Conservation (phyloP, 2,888 invertebrate genomes). For the Meteorus colon region DNA sequence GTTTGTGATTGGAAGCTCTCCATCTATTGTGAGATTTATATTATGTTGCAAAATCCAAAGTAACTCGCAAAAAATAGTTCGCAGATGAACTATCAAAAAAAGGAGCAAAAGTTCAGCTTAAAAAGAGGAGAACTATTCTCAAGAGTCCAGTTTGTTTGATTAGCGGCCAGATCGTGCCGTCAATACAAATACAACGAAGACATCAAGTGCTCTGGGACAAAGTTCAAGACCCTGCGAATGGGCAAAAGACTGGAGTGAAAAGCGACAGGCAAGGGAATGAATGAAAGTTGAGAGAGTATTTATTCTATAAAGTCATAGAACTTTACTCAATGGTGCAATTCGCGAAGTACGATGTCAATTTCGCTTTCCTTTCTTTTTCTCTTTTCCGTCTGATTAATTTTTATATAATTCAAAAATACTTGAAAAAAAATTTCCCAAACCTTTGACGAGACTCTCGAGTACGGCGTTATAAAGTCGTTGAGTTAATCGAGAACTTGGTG, state of each 20-base stretch:
- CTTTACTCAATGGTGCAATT: neutral
- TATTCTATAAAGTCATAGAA: neutral
- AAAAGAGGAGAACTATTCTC: slow-evolving; percentile 41
- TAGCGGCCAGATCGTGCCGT: slow-evolving; percentile 52
- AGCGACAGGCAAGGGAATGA: neutral
- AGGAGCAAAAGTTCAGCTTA: slow-evolving; percentile 28
- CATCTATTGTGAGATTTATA: no score
- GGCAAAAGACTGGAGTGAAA: slow-evolving; percentile 10
- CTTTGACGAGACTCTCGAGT: slow-evolving; percentile 90
- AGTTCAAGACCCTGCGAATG: slow-evolving; percentile 12
- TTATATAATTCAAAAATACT: neutral
- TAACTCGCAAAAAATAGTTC: no score
- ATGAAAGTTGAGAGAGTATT: neutral
- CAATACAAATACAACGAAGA: slow-evolving; percentile 47
- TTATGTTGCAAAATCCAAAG: no score
- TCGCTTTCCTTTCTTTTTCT: neutral
- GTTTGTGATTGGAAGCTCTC: no score
- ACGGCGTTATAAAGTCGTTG: slow-evolving; percentile 87
- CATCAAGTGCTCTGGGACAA: slow-evolving; percentile 16
- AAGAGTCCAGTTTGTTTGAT: slow-evolving; percentile 50
- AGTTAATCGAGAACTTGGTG: slow-evolving; percentile 87
- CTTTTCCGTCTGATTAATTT: neutral
- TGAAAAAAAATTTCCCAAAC: slow-evolving; percentile 70
- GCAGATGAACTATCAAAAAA: neutral
- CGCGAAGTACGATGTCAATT: slow-evolving; percentile 14